These are phyloP conservation scores for Hydraecia micacea DNA, from an alignment of 2,888 invertebrate genomes.

Conservation along the genomic window DNA sequence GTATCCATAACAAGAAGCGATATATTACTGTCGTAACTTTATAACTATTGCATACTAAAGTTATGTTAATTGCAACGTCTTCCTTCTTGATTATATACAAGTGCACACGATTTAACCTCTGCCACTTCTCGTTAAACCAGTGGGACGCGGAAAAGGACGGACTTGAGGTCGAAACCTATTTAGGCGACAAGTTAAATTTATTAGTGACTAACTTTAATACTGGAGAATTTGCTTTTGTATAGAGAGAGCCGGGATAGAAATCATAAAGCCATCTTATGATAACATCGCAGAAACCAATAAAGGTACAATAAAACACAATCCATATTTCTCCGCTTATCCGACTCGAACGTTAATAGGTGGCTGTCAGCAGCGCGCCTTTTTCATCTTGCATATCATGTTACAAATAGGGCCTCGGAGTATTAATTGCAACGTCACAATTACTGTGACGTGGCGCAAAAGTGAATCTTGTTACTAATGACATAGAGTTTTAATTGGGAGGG, in stretches of 20 bases:
- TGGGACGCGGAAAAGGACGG: constrained; percentile 50
- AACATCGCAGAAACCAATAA: constrained; percentile 43
- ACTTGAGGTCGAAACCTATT: constrained; percentile 48
- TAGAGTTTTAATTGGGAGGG: constrained; percentile 36
- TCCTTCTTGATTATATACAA: constrained; percentile 55
- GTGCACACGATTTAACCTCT: constrained; percentile 65
- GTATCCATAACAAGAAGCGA: constrained; percentile 31
- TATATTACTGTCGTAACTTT: constrained; percentile 54
- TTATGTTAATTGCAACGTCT: constrained; percentile 58
- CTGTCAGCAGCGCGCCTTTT: constrained; percentile 50
- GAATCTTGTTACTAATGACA: constrained; percentile 20
- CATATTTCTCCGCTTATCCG: constrained; percentile 45
- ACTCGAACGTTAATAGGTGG: constrained; percentile 43
- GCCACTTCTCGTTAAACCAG: constrained; percentile 62
- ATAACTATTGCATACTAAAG: constrained; percentile 41
- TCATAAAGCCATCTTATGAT: constrained; percentile 36
- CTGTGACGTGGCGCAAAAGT: constrained; percentile 13
- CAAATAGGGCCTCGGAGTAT: constrained; percentile 37
- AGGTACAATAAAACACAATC: constrained; percentile 36
- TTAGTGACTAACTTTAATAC: constrained; percentile 31
- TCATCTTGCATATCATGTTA: constrained; percentile 46
- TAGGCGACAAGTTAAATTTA: constrained; percentile 58
- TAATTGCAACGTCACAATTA: constrained; percentile 34
- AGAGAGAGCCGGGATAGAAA: constrained; percentile 19
- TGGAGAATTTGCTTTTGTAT: constrained; percentile 21